Evolutionary conservation across 2,888 invertebrate genomes (phyloP).

Genomic region (Dynastes tityus): DNA sequence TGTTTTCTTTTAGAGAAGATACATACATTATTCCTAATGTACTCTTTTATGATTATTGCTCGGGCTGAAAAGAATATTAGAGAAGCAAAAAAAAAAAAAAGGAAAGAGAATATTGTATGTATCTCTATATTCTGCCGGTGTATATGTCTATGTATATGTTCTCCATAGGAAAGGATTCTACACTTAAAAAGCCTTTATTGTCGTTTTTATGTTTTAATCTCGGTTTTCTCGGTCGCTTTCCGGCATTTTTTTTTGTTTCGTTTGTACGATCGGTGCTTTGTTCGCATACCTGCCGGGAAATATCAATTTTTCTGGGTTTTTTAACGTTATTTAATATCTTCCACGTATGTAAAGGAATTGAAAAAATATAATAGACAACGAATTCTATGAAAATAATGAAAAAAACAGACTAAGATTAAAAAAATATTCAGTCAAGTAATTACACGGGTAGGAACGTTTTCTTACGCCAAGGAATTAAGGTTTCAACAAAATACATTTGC

Average conservation of each 20-base stretch:
- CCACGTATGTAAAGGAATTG: no score
- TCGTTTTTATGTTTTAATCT: constrained; percentile 31
- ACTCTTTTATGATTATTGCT: constrained; percentile 32
- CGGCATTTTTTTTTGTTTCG: not conserved
- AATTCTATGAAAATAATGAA: no score
- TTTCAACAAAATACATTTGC: no score
- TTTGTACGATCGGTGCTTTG: not conserved
- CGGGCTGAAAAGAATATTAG: constrained; percentile 16
- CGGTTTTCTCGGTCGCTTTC: constrained; percentile 9
- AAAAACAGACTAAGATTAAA: no score
- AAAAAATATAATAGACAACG: no score
- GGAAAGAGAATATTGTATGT: not conserved
- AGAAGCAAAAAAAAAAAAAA: not conserved
- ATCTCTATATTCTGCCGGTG: not conserved
- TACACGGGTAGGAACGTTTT: no score
- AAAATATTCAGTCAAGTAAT: no score
- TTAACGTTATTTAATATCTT: not conserved
- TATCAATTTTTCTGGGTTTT: no score
- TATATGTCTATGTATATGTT: not conserved
- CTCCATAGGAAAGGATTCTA: constrained; percentile 3
- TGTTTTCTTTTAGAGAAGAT: not conserved
- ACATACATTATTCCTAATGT: constrained; percentile 27
- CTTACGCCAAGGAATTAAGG: no score
- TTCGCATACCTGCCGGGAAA: not conserved
- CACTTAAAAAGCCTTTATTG: constrained; percentile 20